Evolutionary conservation across 2,113 vertebrate species (phyloP), one percentile per base, ranked within the genome.

Genomic region (Agapornis roseicollis): DNA sequence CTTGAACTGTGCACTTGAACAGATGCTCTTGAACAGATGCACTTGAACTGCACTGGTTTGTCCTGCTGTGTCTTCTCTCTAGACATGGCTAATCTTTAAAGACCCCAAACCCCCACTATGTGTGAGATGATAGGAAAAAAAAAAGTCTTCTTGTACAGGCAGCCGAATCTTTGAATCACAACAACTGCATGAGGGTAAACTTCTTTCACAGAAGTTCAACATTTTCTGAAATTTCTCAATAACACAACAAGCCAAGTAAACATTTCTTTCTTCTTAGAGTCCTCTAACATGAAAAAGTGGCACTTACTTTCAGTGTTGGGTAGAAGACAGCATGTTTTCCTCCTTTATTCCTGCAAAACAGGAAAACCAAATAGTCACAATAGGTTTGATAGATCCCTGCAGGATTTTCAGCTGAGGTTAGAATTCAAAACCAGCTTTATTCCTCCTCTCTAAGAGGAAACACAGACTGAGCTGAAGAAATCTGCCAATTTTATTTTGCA

Each of bases 261-360:
- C 4, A 58, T 20, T 23, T 56, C 47, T 29, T 49, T 80, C 46
- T 58, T 83, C 49, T 79, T 70, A 60, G 37, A 60, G 22, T n/a
- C 39, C 42, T 82, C 28, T 80, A 53, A 53, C 3, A 4, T 70
- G 69, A 72, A 39, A 53, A 97, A 70, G 31, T 35, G 53, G 42
- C 19, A 81, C 96, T 29, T 97, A 99, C 99, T 99, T 99, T 99
- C 78, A 99, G 91, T 10, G 99, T 98, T 4, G 99, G 99, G 91
- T 99, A 99, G 98, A 99, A 99, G 69, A 99, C 96, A 1, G 98
- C 94, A 84, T 99, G 98, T 82, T 98, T 99, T 25, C 98, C 98
- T 25, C 98, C 98, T 65, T 98, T 99, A 97, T 69, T 98, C 92
- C 99, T 99, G 97, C 70, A 98, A 97, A 85, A 79, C 53, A 81